Conservation (phyloP, 2,888 invertebrate genomes). For the Amphipoea oculea region DNA sequence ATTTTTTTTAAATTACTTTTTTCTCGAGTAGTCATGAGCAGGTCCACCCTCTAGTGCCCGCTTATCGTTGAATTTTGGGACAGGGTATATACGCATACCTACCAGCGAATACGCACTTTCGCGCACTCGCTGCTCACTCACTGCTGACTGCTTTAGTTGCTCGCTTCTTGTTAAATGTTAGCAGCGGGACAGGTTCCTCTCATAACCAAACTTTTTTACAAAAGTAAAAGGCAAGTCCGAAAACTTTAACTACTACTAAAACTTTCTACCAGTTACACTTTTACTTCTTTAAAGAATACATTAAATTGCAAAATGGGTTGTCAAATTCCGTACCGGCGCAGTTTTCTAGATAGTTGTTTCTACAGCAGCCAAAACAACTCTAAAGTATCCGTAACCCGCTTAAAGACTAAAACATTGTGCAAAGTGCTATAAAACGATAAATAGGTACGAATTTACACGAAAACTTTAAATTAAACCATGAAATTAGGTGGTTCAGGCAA, state of each 20-base stretch:
- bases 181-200: neutral
- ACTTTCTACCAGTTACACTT: neutral
- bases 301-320: slow-evolving; percentile 5
- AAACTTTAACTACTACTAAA: neutral
- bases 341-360: slow-evolving; percentile 1
- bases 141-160: no score
- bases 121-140: no score
- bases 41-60: no score
- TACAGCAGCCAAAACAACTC: slow-evolving; percentile 15
- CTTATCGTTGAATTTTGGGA: no score
- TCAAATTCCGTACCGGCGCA: neutral
- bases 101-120: no score
- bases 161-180: neutral
- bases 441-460: neutral
- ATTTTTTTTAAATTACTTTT: no score
- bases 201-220: neutral
- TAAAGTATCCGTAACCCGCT: slow-evolving; percentile 1
- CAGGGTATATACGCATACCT: no score
- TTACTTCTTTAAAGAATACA: neutral
- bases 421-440: slow-evolving; percentile 40
- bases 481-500: slow-evolving; percentile 22
- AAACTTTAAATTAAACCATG: slow-evolving; percentile 49
- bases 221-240: neutral
- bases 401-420: slow-evolving; percentile 2
- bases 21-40: no score